Conservation (phyloP, 2,888 invertebrate species). For the Calameuta pallipes region DNA sequence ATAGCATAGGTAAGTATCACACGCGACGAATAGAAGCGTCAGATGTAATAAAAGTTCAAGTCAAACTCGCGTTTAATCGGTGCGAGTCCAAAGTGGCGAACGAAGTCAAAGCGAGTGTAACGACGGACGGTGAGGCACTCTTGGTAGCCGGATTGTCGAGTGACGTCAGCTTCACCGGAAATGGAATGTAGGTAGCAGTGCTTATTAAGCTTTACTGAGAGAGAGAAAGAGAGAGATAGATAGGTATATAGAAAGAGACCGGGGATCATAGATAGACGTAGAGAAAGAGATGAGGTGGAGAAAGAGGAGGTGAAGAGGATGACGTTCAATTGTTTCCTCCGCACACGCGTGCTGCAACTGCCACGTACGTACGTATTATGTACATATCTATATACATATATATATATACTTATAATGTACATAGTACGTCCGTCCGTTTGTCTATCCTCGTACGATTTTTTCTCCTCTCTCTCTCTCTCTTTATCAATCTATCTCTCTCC, state of each 20-base stretch:
- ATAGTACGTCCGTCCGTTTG: slow-evolving; percentile 13
- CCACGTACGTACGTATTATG: slow-evolving; percentile 45
- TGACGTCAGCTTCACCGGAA: slow-evolving; percentile 65
- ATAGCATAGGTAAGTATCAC: background rate
- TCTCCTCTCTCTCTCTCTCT: background rate
- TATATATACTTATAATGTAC: slow-evolving; percentile 5
- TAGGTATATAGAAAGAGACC: slow-evolving; percentile 12
- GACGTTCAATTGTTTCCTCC: slow-evolving; percentile 64
- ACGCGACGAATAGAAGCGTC: background rate
- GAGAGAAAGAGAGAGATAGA: slow-evolving; percentile 30
- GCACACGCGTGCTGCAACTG: slow-evolving; percentile 61
- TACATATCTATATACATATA: slow-evolving; percentile 14
- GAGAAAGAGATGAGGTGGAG: slow-evolving; percentile 16
- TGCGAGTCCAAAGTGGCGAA: background rate
- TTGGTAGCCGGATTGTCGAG: slow-evolving; percentile 52
- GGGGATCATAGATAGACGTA: slow-evolving; percentile 21
- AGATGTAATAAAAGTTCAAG: background rate
- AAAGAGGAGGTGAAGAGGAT: slow-evolving; percentile 11
- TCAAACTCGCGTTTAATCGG: background rate
- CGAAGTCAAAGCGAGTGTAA: background rate
- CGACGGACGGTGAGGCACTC: slow-evolving; percentile 34
- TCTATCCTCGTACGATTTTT: slow-evolving; percentile 9
- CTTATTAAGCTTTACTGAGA: slow-evolving; percentile 59
- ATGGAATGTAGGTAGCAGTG: slow-evolving; percentile 65
- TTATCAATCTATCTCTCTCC: background rate